phyloP scores from a whole-genome alignment of 2,113 vertebrate genomes.

The Eptesicus fuscus region DNA sequence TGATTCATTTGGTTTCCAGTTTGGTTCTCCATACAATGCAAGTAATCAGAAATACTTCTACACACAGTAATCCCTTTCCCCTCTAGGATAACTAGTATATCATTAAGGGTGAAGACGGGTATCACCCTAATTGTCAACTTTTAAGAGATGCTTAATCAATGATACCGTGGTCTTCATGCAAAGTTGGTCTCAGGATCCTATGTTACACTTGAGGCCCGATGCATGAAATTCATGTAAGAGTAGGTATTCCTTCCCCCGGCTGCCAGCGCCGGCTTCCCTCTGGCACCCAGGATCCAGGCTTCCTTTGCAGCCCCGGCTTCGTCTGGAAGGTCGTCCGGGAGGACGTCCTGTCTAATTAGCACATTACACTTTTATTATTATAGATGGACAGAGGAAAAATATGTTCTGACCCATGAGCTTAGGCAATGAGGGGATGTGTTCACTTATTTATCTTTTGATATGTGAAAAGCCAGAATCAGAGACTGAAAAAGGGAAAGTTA shows the following conservation, averaged over 20 bases:
- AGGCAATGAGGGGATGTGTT: not conserved
- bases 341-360: no score
- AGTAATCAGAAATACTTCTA: not conserved
- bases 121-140: not conserved
- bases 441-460: not conserved
- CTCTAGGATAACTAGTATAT: not conserved
- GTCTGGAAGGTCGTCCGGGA: no score
- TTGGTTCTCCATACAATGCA: not conserved
- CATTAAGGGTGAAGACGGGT: not conserved
- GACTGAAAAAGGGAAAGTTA: slow-evolving; percentile 2
- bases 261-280: no score
- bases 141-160: slow-evolving; percentile 26
- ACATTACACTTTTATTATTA: no score
- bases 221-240: no score
- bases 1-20: not conserved
- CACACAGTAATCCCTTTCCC: not conserved
- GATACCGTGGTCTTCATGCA: not conserved
- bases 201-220: not conserved
- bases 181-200: not conserved
- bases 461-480: not conserved
- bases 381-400: not conserved
- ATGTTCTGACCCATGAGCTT: not conserved
- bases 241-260: no score
- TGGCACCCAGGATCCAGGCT: no score
- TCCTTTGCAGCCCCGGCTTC: no score